Evolutionary conservation across 1,140 invertebrate species (phyloP), one percentile per base, ranked within the genome.

Genomic region (Drosophila lacertosa): DNA sequence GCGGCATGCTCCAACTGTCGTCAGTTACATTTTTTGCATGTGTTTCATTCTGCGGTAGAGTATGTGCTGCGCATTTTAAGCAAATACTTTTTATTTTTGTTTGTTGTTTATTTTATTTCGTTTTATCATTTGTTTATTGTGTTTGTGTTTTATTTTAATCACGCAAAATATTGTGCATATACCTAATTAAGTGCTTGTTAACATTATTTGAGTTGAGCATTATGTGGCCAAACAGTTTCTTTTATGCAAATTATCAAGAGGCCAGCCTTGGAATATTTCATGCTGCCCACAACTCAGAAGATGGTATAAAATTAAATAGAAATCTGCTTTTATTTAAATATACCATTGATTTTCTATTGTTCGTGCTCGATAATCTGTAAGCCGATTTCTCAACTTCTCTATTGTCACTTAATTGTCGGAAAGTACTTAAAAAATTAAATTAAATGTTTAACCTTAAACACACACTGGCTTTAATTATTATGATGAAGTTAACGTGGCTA

Each of bases 131-230:
- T 26, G 4, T 37, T 59, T 32, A 44, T 48, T n/a, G 20, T 79
- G 60, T 60, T 81, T 81, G 69, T 77, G 64, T 74, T 88, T 84
- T 81, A 84, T 74, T 81, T 81, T 86, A 81, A 88, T 86, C 82
- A 86, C 82, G 81, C 68, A 86, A 74, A 70, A 70, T 88, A 84
- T 76, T 81, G 74, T 63, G 74, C 68, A 81, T 88, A 84, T 86
- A 86, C 84, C 86, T 84, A 81, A 88, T 84, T 84, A 71, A 77
- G 81, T 26, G 77, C 81, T 81, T 86, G 81, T 84, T 86, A 84
- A 86, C 81, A 84, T 74, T 86, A 77, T 84, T 84, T 86, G 73
- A 37, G 69, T 55, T 50, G 33, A 47, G 60, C 72, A 77, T 80
- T 80, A 77, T 74, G 72, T 22, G 62, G 57, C 57, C 63, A 39